phyloP scores from a whole-genome alignment of 2,888 invertebrate genomes.

The Oeneis ivallda region DNA sequence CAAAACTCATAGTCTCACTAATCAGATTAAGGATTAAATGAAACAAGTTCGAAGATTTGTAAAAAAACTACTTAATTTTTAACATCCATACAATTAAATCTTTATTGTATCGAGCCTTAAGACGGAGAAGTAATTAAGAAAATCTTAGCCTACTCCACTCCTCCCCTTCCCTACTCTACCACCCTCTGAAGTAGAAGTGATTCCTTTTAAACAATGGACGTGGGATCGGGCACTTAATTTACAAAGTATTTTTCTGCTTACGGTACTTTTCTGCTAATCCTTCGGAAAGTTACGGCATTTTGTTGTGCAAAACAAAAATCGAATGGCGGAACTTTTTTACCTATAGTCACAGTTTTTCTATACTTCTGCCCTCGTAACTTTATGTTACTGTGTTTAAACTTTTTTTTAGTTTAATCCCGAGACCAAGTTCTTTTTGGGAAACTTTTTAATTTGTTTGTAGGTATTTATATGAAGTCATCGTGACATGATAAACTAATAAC shows the following conservation, averaged over 20 bases:
- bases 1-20: no score
- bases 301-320: slow-evolving; percentile 8
- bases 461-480: no score
- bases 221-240: slow-evolving; percentile 18
- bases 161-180: background rate
- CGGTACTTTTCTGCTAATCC: slow-evolving; percentile 10
- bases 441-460: no score
- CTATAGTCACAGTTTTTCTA: no score
- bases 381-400: no score
- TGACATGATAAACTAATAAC: no score
- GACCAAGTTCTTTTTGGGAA: no score
- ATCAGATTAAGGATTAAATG: no score
- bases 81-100: slow-evolving; percentile 9
- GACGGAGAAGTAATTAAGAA: slow-evolving; percentile 19
- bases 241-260: slow-evolving; percentile 23
- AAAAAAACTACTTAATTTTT: background rate
- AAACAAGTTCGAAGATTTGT: no score
- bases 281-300: slow-evolving; percentile 10
- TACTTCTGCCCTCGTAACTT: no score
- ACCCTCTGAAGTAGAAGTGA: background rate
- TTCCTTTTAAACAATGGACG: slow-evolving; percentile 15
- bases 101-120: slow-evolving; percentile 18
- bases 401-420: no score
- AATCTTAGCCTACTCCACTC: background rate
- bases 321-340: background rate